phyloP scores from a whole-genome alignment of 2,888 invertebrate species.

The Hirtodrosophila cameraria region DNA sequence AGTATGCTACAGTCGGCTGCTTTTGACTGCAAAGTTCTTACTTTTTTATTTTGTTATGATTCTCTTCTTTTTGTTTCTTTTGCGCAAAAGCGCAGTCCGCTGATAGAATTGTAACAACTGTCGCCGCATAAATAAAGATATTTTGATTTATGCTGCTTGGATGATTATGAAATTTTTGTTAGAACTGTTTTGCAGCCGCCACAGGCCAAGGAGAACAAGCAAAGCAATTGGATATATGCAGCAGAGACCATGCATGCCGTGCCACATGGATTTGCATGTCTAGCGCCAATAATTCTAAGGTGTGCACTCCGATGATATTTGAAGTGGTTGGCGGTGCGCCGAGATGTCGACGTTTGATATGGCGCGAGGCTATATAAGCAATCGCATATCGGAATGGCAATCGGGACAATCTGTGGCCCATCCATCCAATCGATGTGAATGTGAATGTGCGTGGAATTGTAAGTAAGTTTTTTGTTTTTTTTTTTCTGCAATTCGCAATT shows the following conservation, averaged over 20 bases:
- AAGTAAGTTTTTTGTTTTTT: constrained; percentile 15
- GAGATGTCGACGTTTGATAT: constrained; percentile 75
- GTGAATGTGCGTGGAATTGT: constrained; percentile 54
- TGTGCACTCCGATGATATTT: constrained; percentile 68
- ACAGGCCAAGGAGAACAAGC: constrained; percentile 28
- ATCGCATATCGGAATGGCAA: constrained; percentile 30
- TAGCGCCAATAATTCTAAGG: constrained; percentile 81
- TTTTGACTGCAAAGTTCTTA: too few species aligned
- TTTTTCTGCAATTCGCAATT: constrained; percentile 66
- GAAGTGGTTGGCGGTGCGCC: constrained; percentile 66
- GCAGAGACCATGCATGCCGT: constrained; percentile 44
- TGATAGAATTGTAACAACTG: constrained; percentile 82
- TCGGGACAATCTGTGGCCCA: constrained; percentile 46
- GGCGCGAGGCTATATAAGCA: constrained; percentile 64
- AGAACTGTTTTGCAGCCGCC: constrained; percentile 33
- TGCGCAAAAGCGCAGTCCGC: constrained; percentile 41
- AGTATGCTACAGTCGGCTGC: too few species aligned
- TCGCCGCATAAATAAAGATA: constrained; percentile 72
- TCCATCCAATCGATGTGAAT: constrained; percentile 53
- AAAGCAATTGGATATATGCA: constrained; percentile 10
- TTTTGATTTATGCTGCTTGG: constrained; percentile 74
- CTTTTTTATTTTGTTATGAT: constrained; percentile 8
- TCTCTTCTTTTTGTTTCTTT: constrained; percentile 14
- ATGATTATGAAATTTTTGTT: constrained; percentile 70
- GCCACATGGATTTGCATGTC: constrained; percentile 77